These are phyloP conservation scores for Carcina quercana DNA, from an alignment of 2,888 invertebrate species.

Conservation along the genomic window DNA sequence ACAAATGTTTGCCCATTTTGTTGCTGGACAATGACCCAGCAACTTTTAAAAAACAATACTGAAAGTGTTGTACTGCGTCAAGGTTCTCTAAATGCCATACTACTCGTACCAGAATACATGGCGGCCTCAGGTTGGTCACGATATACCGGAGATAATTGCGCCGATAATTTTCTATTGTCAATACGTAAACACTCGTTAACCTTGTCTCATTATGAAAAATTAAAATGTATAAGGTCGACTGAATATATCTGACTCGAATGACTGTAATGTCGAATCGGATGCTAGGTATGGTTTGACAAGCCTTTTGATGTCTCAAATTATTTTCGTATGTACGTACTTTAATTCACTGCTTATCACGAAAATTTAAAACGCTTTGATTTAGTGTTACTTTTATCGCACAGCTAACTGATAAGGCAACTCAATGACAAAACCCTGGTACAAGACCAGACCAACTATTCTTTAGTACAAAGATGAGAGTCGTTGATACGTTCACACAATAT, in stretches of 20 bases:
- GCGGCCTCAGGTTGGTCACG: conserved; percentile 57
- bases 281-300: too few species aligned
- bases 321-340: too few species aligned
- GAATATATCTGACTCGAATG: too few species aligned
- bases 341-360: too few species aligned
- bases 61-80: conserved; percentile 38
- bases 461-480: conserved; percentile 3
- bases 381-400: too few species aligned
- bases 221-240: too few species aligned
- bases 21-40: conserved; percentile 1
- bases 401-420: too few species aligned
- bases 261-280: too few species aligned
- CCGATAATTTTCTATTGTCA: conserved; percentile 51
- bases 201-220: conserved; percentile 34
- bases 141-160: conserved; percentile 51
- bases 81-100: conserved; percentile 56
- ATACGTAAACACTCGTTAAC: conserved; percentile 43
- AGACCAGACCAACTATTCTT: too few species aligned
- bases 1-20: conserved; percentile 4
- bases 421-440: too few species aligned
- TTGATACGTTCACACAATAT: conserved; percentile 33
- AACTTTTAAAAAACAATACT: not conserved
- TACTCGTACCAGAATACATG: conserved; percentile 42
- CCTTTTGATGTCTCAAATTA: too few species aligned
- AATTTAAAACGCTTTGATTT: too few species aligned